These are phyloP conservation scores for Zosterops hypoxanthus DNA, from an alignment of 2,113 vertebrate genomes.

Conservation along the genomic window DNA sequence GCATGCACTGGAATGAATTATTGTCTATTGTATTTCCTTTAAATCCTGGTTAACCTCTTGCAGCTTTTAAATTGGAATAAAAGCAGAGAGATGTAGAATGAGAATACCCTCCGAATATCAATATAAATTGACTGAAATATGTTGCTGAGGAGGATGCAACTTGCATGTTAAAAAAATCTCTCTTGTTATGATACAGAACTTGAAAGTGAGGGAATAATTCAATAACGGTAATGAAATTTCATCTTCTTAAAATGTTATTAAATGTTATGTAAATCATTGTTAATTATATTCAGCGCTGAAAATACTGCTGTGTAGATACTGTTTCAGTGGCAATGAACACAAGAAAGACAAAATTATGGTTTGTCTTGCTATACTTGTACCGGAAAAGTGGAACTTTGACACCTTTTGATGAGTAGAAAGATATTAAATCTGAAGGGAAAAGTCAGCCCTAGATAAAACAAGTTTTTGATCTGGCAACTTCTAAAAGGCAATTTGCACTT, in stretches of 20 bases:
- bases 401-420: neutral
- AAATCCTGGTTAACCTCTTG: conserved; percentile 25
- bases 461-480: conserved; percentile 38
- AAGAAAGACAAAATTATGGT: neutral
- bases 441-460: conserved; percentile 4
- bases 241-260: neutral
- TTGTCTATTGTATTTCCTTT: conserved; percentile 18
- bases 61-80: conserved; percentile 17
- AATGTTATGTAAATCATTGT: neutral
- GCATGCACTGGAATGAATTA: neutral
- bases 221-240: neutral
- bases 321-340: neutral
- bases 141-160: conserved; percentile 27
- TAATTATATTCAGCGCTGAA: neutral
- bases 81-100: conserved; percentile 12
- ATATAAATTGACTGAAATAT: conserved; percentile 33
- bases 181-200: neutral
- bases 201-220: neutral
- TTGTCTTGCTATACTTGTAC: neutral
- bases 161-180: neutral
- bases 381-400: conserved; percentile 4
- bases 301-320: neutral
- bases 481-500: conserved; percentile 25
- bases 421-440: neutral
- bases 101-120: neutral